Conservation (phyloP, 2,888 invertebrate species). For the Mesodorylaimus sp. region DNA sequence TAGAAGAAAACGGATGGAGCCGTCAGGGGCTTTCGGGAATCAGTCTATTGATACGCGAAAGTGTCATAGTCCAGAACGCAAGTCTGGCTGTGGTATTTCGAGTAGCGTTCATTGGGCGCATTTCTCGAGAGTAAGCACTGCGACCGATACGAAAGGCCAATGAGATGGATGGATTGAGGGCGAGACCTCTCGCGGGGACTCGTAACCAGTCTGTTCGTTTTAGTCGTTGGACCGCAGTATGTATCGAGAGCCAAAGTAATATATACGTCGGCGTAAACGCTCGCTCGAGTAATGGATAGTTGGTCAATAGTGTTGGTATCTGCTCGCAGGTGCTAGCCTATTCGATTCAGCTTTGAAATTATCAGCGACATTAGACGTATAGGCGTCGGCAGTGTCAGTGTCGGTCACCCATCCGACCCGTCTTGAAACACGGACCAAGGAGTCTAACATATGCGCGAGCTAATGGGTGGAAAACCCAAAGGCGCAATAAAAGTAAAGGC, state of each 20-base stretch:
- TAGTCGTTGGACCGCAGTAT: too few species aligned
- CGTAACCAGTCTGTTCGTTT: too few species aligned
- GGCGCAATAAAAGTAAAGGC: slow-evolving; percentile 49
- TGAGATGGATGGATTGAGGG: too few species aligned
- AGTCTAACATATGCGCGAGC: slow-evolving; percentile 53
- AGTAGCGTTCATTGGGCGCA: background rate
- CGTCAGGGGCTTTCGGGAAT: too few species aligned
- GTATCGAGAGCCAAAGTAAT: too few species aligned
- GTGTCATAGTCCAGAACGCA: too few species aligned
- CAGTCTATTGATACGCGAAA: too few species aligned
- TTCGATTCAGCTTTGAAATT: background rate
- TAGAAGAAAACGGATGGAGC: slow-evolving; percentile 33
- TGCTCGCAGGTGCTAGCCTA: background rate
- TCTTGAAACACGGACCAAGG: slow-evolving; percentile 60
- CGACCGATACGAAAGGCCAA: too few species aligned
- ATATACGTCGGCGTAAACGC: slow-evolving; percentile 1
- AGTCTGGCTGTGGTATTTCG: too few species aligned
- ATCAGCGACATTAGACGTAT: background rate
- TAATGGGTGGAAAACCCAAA: slow-evolving; percentile 45
- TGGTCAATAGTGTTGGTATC: background rate
- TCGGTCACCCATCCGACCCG: slow-evolving; percentile 43
- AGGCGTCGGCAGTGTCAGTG: slow-evolving; percentile 14
- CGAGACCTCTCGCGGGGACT: too few species aligned
- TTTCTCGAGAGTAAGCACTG: background rate
- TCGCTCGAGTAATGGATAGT: slow-evolving; percentile 2